A percentile compares a stretch with the other conserved stretches of the same genome.
Conservation (phyloP, 2,113 vertebrate species). For the Mus pahari region DNA sequence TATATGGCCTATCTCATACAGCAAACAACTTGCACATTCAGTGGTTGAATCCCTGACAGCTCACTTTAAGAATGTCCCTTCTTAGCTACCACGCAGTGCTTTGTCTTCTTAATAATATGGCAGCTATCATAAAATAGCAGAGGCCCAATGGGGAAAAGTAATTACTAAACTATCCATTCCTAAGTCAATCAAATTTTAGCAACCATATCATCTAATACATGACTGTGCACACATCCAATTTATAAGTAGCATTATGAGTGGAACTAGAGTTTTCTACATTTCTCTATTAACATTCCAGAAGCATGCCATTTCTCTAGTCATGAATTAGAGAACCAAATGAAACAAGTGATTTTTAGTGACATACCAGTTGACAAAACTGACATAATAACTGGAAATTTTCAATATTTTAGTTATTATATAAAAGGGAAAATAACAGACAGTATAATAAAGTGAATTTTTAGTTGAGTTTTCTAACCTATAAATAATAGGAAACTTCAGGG, state of each 20-base stretch:
- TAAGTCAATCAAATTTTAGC: constrained; percentile 30
- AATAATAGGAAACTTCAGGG: not conserved
- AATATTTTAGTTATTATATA: not conserved
- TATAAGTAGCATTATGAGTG: not conserved
- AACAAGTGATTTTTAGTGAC: not conserved
- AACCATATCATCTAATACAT: not conserved
- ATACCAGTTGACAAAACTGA: not conserved
- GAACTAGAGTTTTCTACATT: constrained; percentile 28
- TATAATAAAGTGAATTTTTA: not conserved
- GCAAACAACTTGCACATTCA: not conserved
- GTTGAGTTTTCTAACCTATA: not conserved
- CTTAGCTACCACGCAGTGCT: not conserved
- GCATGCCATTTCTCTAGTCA: not conserved
- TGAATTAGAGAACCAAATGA: constrained; percentile 43
- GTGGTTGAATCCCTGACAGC: not conserved
- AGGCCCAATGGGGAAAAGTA: not conserved
- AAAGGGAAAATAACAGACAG: not conserved
- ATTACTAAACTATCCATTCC: not conserved
- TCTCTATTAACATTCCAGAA: constrained; percentile 21
- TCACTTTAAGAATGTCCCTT: not conserved
- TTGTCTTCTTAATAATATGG: not conserved
- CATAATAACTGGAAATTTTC: not conserved
- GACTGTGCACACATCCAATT: not conserved
- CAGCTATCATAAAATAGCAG: not conserved
- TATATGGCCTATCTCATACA: not conserved